These are phyloP conservation scores for Porites lutea DNA, from an alignment of 64 coral and sea anemone species.

Conservation along the genomic window DNA sequence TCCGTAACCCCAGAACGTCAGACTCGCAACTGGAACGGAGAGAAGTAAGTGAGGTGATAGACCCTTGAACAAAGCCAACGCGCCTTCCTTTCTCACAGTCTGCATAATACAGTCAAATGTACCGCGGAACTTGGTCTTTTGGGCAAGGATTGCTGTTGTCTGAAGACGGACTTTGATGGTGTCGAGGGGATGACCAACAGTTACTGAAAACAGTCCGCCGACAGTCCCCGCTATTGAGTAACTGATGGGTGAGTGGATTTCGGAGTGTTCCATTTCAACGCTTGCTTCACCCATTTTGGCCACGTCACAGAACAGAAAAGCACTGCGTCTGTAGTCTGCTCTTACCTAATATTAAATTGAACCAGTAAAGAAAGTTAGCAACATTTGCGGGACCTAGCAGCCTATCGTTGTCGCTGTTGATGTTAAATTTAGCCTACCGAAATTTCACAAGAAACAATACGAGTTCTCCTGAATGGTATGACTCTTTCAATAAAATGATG, in stretches of 20 bases:
- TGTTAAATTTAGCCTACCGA: too few species aligned
- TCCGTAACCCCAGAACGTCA: conserved; percentile 70
- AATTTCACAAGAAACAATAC: too few species aligned
- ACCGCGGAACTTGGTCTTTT: conserved; percentile 27
- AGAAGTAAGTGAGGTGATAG: conserved; percentile 70
- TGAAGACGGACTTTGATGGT: conserved; percentile 65
- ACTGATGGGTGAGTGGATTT: conserved; percentile 42
- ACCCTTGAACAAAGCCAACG: conserved; percentile 62
- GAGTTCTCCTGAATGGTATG: too few species aligned
- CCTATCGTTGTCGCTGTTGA: too few species aligned
- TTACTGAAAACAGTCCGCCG: conserved; percentile 36
- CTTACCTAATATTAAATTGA: too few species aligned
- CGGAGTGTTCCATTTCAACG: background rate
- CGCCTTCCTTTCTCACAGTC: conserved; percentile 49
- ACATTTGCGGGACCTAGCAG: too few species aligned
- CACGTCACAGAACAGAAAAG: too few species aligned
- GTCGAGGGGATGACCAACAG: conserved; percentile 57
- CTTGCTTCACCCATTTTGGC: background rate
- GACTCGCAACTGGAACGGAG: conserved; percentile 59
- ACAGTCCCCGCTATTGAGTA: conserved; percentile 62
- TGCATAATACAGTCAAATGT: conserved; percentile 34
- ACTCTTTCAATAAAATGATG: too few species aligned
- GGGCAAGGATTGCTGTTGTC: background rate
- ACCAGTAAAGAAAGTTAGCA: too few species aligned
- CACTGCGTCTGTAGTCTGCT: too few species aligned